Percentiles rank a stretch among this genome's conserved stretches.
phyloP scores from a whole-genome alignment of 2,113 vertebrate genomes.

The Uropsilus gracilis region DNA sequence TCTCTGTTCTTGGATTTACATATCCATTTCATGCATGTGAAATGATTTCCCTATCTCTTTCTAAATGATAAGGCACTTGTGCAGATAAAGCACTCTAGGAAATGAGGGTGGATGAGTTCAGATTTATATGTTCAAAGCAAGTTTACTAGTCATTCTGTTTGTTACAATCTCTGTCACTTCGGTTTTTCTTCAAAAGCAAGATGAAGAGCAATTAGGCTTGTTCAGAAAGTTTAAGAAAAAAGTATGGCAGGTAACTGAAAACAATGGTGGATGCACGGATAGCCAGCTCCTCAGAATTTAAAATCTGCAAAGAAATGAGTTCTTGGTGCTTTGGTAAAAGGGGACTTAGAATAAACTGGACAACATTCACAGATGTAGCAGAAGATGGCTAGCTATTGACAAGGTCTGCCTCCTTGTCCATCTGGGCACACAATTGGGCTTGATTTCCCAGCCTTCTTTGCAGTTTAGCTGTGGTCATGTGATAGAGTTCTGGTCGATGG shows the following conservation, averaged over 20 bases:
- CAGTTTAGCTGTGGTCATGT: neutral
- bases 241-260: neutral
- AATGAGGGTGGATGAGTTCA: neutral
- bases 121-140: neutral
- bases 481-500: neutral
- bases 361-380: neutral
- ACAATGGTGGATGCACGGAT: neutral
- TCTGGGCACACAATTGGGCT: neutral
- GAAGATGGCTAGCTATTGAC: neutral
- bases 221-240: neutral
- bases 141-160: neutral
- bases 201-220: neutral
- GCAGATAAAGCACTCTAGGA: conserved; percentile 19
- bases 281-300: neutral
- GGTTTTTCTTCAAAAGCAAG: neutral
- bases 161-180: neutral
- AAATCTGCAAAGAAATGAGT: neutral
- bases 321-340: neutral
- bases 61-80: neutral
- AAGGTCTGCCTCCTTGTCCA: neutral
- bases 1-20: conserved; percentile 6
- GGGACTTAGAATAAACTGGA: neutral
- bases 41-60: neutral
- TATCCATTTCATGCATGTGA: conserved; percentile 15
- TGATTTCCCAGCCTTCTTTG: neutral